Conservation (phyloP, 2,888 invertebrate species). For the Hesperia comma region DNA sequence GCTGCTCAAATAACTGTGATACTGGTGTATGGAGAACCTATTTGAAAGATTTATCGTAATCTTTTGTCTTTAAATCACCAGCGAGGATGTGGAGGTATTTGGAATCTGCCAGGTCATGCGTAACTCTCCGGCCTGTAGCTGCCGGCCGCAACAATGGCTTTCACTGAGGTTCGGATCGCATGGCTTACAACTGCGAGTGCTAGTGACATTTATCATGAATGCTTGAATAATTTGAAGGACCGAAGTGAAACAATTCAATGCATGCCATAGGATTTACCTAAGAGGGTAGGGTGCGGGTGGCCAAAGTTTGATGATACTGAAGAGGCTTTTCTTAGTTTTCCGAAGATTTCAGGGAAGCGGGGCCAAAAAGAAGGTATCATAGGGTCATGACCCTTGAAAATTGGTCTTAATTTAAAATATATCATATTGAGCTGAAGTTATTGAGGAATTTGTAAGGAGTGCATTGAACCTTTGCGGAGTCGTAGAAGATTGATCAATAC, state of each 20-base stretch:
- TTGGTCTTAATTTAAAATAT: too few relatives aligned
- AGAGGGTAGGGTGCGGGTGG: too few relatives aligned
- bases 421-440: too few relatives aligned
- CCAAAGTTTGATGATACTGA: too few relatives aligned
- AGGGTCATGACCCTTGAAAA: too few relatives aligned
- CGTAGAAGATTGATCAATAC: too few relatives aligned
- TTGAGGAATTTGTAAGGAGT: too few relatives aligned
- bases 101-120: neutral
- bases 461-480: too few relatives aligned
- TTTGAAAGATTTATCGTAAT: neutral
- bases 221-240: neutral
- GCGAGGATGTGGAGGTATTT: conserved; percentile 2
- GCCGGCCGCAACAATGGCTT: neutral
- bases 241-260: neutral
- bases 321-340: too few relatives aligned
- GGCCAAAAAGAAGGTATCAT: too few relatives aligned
- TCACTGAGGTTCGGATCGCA: neutral
- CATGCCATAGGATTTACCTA: neutral
- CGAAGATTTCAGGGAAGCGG: too few relatives aligned
- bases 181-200: neutral
- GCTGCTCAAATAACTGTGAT: neutral
- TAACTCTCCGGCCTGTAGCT: neutral
- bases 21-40: neutral
- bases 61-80: neutral
- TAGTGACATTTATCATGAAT: neutral